Conservation (phyloP, 35 echinoderm and acorn worm species). For the Ophiothrix spiculata region DNA sequence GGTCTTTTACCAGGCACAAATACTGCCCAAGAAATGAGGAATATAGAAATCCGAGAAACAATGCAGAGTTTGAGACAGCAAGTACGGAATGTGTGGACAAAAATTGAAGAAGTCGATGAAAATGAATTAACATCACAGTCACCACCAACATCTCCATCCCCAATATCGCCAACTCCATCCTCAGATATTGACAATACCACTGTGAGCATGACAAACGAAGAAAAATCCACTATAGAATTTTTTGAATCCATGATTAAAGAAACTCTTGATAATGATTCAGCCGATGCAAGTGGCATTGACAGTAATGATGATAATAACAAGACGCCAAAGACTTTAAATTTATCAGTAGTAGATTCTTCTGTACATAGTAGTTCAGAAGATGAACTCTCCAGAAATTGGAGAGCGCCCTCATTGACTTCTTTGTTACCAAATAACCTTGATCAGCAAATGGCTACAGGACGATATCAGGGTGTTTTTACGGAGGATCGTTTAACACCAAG, state of each 20-base stretch:
- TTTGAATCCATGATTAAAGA: slow-evolving; percentile 84
- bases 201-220: slow-evolving; percentile 23
- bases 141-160: not conserved
- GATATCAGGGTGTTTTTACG: not conserved
- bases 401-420: not conserved
- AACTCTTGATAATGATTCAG: slow-evolving; percentile 67
- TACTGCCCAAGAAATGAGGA: slow-evolving; percentile 70
- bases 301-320: not conserved
- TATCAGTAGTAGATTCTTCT: too few relatives aligned
- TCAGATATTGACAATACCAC: not conserved
- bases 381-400: not conserved
- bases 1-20: slow-evolving; percentile 63
- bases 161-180: slow-evolving; percentile 5
- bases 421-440: not conserved
- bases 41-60: slow-evolving; percentile 78
- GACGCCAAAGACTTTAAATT: too few relatives aligned
- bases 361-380: not conserved
- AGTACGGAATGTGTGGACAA: slow-evolving; percentile 49
- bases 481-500: not conserved
- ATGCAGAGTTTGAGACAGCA: slow-evolving; percentile 58
- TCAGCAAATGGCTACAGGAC: not conserved
- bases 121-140: slow-evolving; percentile 1
- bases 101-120: slow-evolving; percentile 39
- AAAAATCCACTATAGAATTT: slow-evolving; percentile 68
- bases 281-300: slow-evolving; percentile 25